These are phyloP conservation scores for Epinephelus cyanopodus DNA, from an alignment of 2,113 vertebrate species.

Conservation along the genomic window DNA sequence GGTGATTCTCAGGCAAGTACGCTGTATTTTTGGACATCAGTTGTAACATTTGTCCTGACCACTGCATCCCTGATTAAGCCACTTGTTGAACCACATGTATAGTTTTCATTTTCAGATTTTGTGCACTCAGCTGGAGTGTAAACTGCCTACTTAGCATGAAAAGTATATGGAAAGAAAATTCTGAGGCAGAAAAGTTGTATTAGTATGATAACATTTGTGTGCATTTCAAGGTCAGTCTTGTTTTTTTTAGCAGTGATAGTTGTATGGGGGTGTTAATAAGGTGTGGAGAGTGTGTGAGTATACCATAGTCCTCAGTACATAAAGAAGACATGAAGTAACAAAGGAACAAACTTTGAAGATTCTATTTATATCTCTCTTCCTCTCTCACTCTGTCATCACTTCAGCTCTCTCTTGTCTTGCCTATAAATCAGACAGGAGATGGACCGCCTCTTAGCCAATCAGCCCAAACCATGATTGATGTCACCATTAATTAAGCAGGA, in stretches of 20 bases:
- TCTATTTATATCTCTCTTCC: slow-evolving; percentile 40
- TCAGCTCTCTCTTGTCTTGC: slow-evolving; percentile 25
- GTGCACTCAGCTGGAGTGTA: background rate
- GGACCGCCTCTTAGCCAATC: slow-evolving; percentile 63
- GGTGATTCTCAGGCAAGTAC: too few species aligned
- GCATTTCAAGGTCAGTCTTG: background rate
- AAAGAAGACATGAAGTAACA: background rate
- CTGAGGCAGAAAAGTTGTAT: too few species aligned
- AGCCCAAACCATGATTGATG: slow-evolving; percentile 70
- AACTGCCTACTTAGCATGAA: background rate
- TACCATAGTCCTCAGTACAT: background rate
- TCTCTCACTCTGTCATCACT: slow-evolving; percentile 48
- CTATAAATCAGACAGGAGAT: slow-evolving; percentile 67
- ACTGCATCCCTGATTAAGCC: background rate
- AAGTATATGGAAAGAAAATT: too few species aligned
- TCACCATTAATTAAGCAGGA: slow-evolving; percentile 69
- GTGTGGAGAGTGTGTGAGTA: background rate
- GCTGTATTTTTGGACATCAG: background rate
- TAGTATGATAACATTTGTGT: too few species aligned
- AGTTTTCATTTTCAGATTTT: background rate
- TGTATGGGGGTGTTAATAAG: background rate
- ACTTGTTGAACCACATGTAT: background rate
- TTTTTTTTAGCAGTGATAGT: background rate
- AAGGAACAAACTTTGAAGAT: slow-evolving; percentile 14
- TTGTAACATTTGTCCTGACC: background rate